A percentile compares a stretch with the other conserved stretches of the same genome.
These are phyloP conservation scores for Ischnura elegans DNA, from an alignment of 2,888 invertebrate genomes.

Conservation along the genomic window DNA sequence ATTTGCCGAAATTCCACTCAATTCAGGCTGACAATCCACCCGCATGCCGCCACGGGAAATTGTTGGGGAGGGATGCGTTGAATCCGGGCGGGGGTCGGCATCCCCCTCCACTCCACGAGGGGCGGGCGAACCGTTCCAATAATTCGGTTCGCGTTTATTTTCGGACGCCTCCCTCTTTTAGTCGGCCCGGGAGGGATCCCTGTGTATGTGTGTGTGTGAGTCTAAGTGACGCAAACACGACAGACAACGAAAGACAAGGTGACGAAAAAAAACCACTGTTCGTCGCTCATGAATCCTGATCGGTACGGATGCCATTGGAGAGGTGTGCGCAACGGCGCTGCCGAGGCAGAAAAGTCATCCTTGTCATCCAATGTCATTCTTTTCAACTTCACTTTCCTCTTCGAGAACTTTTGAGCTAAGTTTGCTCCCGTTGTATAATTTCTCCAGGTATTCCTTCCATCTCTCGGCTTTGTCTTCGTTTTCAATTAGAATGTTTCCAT, in stretches of 20 bases:
- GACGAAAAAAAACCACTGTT: neutral
- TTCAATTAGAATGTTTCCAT: too few species aligned
- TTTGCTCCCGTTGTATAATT: too few species aligned
- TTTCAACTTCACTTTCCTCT: too few species aligned
- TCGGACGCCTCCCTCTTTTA: neutral
- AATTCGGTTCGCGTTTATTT: constrained; percentile 17
- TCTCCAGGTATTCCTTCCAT: too few species aligned
- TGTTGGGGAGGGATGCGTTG: neutral
- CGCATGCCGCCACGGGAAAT: neutral
- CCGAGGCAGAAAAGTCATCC: too few species aligned
- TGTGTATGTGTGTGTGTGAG: neutral
- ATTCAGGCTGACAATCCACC: neutral
- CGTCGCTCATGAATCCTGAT: neutral
- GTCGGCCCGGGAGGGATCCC: neutral
- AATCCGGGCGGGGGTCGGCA: neutral
- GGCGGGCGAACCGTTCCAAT: neutral
- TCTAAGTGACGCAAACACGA: neutral
- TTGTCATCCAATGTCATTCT: too few species aligned
- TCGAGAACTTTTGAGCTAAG: too few species aligned
- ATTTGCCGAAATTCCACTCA: too few species aligned
- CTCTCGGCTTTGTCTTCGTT: too few species aligned
- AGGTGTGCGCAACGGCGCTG: too few species aligned
- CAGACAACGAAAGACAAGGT: neutral
- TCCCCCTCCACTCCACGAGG: neutral
- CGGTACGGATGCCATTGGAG: too few species aligned